Base-by-base conservation (phyloP, 1,140 invertebrate species). In the Telenomus remus region DNA sequence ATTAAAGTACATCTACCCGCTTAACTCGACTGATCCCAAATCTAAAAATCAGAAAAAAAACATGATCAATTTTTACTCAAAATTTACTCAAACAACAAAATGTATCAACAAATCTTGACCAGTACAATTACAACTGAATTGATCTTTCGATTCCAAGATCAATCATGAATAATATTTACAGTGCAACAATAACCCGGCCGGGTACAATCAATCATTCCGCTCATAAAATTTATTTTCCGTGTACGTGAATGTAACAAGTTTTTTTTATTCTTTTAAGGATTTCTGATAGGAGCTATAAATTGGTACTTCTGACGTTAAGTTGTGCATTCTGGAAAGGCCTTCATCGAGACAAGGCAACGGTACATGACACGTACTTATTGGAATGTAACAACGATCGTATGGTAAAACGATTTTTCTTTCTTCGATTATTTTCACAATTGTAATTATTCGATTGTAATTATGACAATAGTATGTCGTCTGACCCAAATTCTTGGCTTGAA, bases 351-450 rank as follows among this genome's bases (percentile, higher is more conserved):
- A 56, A 74, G 56, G 44, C 57, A 74, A 66, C 71, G 71, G 63
- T 74, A 66, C 47, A 74, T 74, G 71, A 74, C 71, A 66, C 55
- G 56, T 56, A 66, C 71, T 74, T 74, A 66, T 66, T 74, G 71
- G 71, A 66, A 74, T 74, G 71, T 55, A 61, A 61, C 66, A 74
- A 61, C 61, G 59, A 60, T 1, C 54, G 19, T 27, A 27, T 27
- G 19, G 1, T 27, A 27, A 27, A 27, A 27, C 19, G 19, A 3
- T 27, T 27, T 6, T 27, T 27, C 6, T 27, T 27, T 27, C 19
- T 27, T 27, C 19, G 19, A 27, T 27, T 27, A 1, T 27, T 6
- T 27, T 27, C 6, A 3, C 19, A 27, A 3, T 27, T 6, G 6
- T 27, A 3, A 27, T 27, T 27, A 6, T 27, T 27, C 6, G 6